Conservation (phyloP, 1,140 invertebrate species). For the Ephestia elutella region DNA sequence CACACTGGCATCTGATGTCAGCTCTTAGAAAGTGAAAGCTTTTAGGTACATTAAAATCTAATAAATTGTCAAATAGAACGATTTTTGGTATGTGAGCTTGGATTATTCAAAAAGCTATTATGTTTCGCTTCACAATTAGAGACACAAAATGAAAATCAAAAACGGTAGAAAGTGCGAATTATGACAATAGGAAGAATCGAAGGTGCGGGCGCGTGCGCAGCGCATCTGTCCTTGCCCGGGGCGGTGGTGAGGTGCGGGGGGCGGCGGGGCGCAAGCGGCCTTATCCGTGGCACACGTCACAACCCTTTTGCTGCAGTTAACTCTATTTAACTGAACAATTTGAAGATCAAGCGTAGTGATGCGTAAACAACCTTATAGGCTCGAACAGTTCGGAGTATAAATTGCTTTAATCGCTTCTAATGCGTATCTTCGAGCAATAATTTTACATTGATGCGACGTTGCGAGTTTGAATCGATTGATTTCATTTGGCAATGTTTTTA, state of each 20-base stretch:
- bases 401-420: slow-evolving; percentile 38
- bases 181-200: slow-evolving; percentile 2
- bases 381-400: slow-evolving; percentile 40
- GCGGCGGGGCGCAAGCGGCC: background rate
- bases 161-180: slow-evolving; percentile 13
- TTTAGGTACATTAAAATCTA: no score
- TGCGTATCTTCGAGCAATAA: slow-evolving; percentile 16
- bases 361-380: slow-evolving; percentile 21
- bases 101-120: background rate
- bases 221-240: slow-evolving; percentile 20
- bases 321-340: slow-evolving; percentile 34
- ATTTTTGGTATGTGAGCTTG: no score
- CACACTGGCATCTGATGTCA: no score
- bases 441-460: slow-evolving; percentile 13
- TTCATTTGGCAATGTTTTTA: background rate
- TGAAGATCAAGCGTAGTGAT: slow-evolving; percentile 15
- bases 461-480: background rate
- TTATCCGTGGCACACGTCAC: slow-evolving; percentile 23
- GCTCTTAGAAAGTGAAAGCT: no score
- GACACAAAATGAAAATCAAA: slow-evolving; percentile 31
- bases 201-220: slow-evolving; percentile 12
- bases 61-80: no score
- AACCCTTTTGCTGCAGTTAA: slow-evolving; percentile 37
- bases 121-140: slow-evolving; percentile 14
- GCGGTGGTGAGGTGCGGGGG: slow-evolving; percentile 9